Evolutionary conservation across 2,797 vertebrate genomes (phyloP), one percentile per base, ranked within the genome.

Genomic region (Loris lydekkerianus): DNA sequence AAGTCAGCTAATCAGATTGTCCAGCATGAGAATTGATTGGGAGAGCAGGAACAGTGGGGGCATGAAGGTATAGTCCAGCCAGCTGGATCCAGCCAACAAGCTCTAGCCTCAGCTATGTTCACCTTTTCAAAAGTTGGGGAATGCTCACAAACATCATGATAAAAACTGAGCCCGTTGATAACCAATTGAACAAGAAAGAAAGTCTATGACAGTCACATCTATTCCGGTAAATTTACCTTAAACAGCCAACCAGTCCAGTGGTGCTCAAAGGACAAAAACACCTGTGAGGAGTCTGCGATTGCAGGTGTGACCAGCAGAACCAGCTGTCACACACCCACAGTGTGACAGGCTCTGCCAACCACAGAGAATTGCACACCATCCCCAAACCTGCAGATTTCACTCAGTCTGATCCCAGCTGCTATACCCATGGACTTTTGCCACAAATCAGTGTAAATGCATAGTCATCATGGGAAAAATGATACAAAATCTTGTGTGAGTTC

Each of bases 181-280:
- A 29, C 5, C 34, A 73, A 5, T 2, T 34, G 37, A 18, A 13
- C 10, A 49, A 78, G 72, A 65, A 18, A 84, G 58, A 49, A 37
- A 73, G 56, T 2, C 0, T 0, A 2, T 20, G 7, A 46, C 5
- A 49, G 13, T 5, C 23, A 0, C 0, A 7, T 73, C 76, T 34
- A 1, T 58, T 75, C n/a, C 7, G 3, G 9, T n/a, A 34, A 15
- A 1, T 29, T 31, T 6, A 23, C n/a, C 34, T 6, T 1, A 4
- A 37, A 49, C 8, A 5, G 27, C n/a, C 56, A 18, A 69, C 29
- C 9, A 18, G 37, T 15, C 65, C 5, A 6, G 20, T 25, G 2
- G 29, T 53, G 37, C 23, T 23, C 0, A 1, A 46, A 40, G 43
- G 23, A 29, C 1, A 0, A 14, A 58, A 58, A 3, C 40, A 0